Base-by-base conservation (phyloP, 2,113 vertebrate genomes). In the Raphicerus campestris region DNA sequence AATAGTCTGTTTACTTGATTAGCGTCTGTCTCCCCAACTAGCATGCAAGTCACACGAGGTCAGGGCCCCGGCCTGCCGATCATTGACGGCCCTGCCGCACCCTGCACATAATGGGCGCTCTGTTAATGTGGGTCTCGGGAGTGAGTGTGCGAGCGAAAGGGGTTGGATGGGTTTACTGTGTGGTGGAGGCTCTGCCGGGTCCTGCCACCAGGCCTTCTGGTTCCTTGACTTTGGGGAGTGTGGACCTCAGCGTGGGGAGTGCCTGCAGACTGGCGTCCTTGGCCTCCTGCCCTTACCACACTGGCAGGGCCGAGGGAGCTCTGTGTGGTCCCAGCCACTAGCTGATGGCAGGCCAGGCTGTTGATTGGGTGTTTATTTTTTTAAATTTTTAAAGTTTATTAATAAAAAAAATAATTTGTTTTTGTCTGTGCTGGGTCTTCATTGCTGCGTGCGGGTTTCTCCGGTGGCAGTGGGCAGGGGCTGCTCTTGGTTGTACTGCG, bases 401-500 rank as follows among this genome's bases (percentile, higher is more conserved):
- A 42, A 26, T 75, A 26, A 14, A 75, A 75, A 75, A 39, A 26
- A 26, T 14, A 2, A 1, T 0, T 0, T 6, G 14, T 66, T 70
- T 70, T 70, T 35, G 11, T 14, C 10, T 42, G 70, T 75, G 22
- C 70, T 26, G 70, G 3, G 22, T 15, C 70, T 14, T 42, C 6
- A 3, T 42, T 24, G 70, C 70, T 42, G 22, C 39, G 7, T 14
- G 35, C 1, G 3, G 70, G 35, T 75, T 75, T 42, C 70, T 75
- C 11, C 7, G 42, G 70, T 4, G 20, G 70, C 70, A 0, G 22
- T 75, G 39, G 26, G 70, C 22, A 0, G 39, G 70, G 11, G 39
- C 35, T 14, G 0, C 70, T 75, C 70, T 14, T 14, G 2, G 0
- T 3, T 7, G 10, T 7, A 14, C 10, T 0, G 10, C 14, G 70